These are phyloP conservation scores for Mylabris sibirica DNA, from an alignment of 2,888 invertebrate genomes.

Conservation along the genomic window DNA sequence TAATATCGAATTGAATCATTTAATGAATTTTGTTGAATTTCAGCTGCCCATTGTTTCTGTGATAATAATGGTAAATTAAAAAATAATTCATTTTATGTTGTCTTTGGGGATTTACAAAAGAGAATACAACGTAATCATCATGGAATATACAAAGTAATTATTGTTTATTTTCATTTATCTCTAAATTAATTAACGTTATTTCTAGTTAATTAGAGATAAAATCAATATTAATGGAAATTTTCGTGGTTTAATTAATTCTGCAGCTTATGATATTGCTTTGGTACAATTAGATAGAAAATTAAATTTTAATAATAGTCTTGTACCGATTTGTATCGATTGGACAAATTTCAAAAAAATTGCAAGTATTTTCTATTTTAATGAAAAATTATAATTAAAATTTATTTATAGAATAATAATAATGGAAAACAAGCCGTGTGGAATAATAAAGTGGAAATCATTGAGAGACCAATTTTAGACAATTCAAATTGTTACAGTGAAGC, in stretches of 20 bases:
- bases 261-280: conserved; percentile 19
- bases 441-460: conserved; percentile 16
- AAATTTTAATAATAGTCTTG: conserved; percentile 13
- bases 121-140: neutral
- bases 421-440: conserved; percentile 21
- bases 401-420: neutral
- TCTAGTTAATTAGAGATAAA: conserved; percentile 14
- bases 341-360: conserved; percentile 6
- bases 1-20: too few species aligned
- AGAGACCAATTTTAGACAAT: neutral
- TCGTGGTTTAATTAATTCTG: conserved; percentile 16
- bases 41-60: conserved; percentile 30
- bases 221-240: conserved; percentile 20
- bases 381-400: conserved; percentile 15
- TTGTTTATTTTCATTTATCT: neutral
- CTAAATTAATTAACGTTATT: neutral
- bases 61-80: conserved; percentile 18
- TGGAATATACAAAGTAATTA: conserved; percentile 17
- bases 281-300: conserved; percentile 16
- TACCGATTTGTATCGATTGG: conserved; percentile 24
- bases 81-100: conserved; percentile 19
- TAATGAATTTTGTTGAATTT: conserved; percentile 7
- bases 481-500: conserved; percentile 11
- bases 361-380: neutral
- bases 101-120: conserved; percentile 11